Conservation (phyloP, 2,113 vertebrate species). For the Sciurus niger region DNA sequence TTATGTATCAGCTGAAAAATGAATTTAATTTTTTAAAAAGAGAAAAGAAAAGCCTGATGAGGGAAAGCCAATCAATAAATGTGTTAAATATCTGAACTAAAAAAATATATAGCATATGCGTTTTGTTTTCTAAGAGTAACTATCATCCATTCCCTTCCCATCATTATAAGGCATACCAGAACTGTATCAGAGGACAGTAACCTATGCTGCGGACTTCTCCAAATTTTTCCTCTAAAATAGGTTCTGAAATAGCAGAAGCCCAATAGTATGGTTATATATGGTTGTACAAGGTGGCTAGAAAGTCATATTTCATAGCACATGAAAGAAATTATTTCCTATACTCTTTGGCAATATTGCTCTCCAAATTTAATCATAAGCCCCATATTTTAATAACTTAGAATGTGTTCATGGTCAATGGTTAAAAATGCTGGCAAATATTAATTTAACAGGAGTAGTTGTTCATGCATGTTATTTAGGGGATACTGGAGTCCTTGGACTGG, state of each 20-base stretch:
- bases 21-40: not conserved
- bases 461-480: not conserved
- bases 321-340: not conserved
- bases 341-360: not conserved
- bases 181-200: not conserved
- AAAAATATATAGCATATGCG: not conserved
- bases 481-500: not conserved
- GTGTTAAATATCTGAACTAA: not conserved
- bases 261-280: not conserved
- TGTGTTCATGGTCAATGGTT: not conserved
- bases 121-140: not conserved
- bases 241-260: not conserved
- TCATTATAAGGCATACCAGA: fast-evolving
- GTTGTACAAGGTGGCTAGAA: not conserved
- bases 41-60: not conserved
- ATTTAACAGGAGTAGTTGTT: not conserved
- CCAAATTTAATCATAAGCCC: not conserved
- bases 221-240: not conserved
- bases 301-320: not conserved
- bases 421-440: not conserved
- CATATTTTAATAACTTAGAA: not conserved
- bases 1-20: not conserved
- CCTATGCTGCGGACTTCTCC: not conserved
- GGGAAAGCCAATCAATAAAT: not conserved
- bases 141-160: not conserved